Conservation (phyloP, 2,797 vertebrate genomes). For the Leptoclinus maculatus region DNA sequence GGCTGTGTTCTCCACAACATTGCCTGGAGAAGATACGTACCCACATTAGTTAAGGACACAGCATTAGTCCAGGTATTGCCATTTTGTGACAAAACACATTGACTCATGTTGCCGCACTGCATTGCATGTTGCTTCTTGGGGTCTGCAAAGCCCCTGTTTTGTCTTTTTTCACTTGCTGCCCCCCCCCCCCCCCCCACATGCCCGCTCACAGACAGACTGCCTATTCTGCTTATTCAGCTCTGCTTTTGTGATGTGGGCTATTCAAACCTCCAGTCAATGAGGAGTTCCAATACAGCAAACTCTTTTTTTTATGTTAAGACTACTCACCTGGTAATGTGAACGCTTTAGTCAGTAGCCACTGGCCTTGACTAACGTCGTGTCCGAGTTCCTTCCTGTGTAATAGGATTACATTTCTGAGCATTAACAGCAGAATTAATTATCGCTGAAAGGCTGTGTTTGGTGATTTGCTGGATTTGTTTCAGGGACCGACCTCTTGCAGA, state of each 20-base stretch:
- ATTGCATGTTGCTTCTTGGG: slow-evolving; percentile 48
- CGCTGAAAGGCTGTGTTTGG: slow-evolving; percentile 42
- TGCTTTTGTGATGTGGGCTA: slow-evolving; percentile 69
- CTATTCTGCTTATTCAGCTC: slow-evolving; percentile 77
- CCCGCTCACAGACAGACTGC: slow-evolving; percentile 64
- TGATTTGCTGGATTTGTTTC: slow-evolving; percentile 51
- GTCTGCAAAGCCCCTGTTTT: slow-evolving; percentile 57
- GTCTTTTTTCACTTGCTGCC: slow-evolving; percentile 60
- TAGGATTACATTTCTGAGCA: slow-evolving; percentile 65
- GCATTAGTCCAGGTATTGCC: slow-evolving; percentile 8
- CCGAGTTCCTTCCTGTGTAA: slow-evolving; percentile 58
- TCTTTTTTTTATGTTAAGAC: slow-evolving; percentile 41
- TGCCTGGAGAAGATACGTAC: background rate
- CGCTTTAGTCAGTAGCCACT: slow-evolving; percentile 36
- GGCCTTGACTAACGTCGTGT: slow-evolving; percentile 32
- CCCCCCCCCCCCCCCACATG: slow-evolving; percentile 57
- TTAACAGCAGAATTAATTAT: slow-evolving; percentile 58
- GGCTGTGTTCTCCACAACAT: slow-evolving; percentile 3
- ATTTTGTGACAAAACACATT: slow-evolving; percentile 36
- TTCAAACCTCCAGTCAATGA: slow-evolving; percentile 69
- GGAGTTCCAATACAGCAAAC: slow-evolving; percentile 42
- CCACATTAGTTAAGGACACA: background rate
- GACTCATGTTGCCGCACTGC: slow-evolving; percentile 26
- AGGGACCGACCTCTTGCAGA: slow-evolving; percentile 7
- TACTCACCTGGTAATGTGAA: slow-evolving; percentile 49